Percentiles rank a stretch among this genome's conserved stretches.
Evolutionary conservation across 2,797 vertebrate species (phyloP).

Genomic region (Artibeus jamaicensis): DNA sequence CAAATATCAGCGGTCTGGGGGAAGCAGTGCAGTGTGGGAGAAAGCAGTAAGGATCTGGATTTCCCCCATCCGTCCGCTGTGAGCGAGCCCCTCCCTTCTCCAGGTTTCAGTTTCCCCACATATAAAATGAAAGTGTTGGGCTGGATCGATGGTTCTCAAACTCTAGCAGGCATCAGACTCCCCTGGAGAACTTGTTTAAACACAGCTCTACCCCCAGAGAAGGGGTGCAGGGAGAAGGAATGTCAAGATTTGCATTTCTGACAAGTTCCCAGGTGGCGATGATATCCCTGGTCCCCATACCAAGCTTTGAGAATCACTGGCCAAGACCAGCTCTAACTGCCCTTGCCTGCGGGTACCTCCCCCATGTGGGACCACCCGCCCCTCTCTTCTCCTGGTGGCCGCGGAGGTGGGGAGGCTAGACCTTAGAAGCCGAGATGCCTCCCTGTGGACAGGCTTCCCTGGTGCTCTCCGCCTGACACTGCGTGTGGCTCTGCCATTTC

Average conservation of each 20-base stretch:
- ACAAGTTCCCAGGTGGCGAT: no score
- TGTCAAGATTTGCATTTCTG: not conserved
- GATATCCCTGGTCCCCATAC: not conserved
- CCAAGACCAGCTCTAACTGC: not conserved
- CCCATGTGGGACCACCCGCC: not conserved
- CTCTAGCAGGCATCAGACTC: not conserved
- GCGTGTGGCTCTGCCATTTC: not conserved
- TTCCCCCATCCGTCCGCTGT: not conserved
- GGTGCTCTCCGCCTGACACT: not conserved
- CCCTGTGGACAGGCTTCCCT: not conserved
- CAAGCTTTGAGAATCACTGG: not conserved
- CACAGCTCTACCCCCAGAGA: not conserved
- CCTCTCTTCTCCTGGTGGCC: not conserved
- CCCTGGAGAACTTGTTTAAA: not conserved
- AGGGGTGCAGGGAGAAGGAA: no score
- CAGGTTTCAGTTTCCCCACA: not conserved
- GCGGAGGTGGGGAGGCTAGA: not conserved
- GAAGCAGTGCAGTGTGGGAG: not conserved
- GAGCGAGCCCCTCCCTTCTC: not conserved
- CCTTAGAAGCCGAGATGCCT: not conserved
- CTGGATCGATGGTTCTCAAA: not conserved
- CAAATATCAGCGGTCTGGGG: not conserved
- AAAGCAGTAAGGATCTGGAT: not conserved
- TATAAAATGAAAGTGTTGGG: not conserved
- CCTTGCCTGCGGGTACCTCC: not conserved